Evolutionary conservation across 1,140 invertebrate genomes (phyloP), one percentile per base, ranked within the genome.

Genomic region (Wasmannia auropunctata): DNA sequence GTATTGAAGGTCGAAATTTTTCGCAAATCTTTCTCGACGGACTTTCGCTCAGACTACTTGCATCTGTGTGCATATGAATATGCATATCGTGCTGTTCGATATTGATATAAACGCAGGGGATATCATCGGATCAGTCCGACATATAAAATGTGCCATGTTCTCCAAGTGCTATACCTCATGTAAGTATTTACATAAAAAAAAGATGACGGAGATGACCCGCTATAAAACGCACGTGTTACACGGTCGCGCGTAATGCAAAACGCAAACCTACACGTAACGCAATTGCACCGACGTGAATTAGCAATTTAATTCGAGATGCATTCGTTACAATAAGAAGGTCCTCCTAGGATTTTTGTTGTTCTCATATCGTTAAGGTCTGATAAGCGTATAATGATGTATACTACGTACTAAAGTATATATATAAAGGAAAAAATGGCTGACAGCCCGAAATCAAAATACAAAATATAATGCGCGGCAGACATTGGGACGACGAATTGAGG

Each of bases 401-500:
- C 40, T 87, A n/a, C 87, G 19, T 74, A 11, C 70, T 76, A 63
- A 90, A 80, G 28, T 54, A 88, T 34, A 19, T 80, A 80, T 85
- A 69, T n/a, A 67, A 80, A 75, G 85, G 25, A 22, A 72, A 49
- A 88, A 86, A 92, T 90, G 89, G 90, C 92, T 92, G 86, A 90
- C 85, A 90, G 90, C 87, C 90, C 81, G 88, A 91, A 93, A 92
- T 92, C 87, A 93, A 93, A 93, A 92, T 87, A 86, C 85, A 86
- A 92, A 86, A 87, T 90, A 76, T 88, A 86, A 86, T 69, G 43
- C 87, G 76, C 84, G 86, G 75, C 81, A 62, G 11, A 87, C 86
- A 90, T 91, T 91, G 87, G 84, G 54, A 83, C 54, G 80, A 63
- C 10, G n/a, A 54, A 85, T 31, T 60, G 60, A 74, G 60, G 62